Evolutionary conservation across 2,113 vertebrate genomes (phyloP).

Genomic region (Grammomys dolichurus): DNA sequence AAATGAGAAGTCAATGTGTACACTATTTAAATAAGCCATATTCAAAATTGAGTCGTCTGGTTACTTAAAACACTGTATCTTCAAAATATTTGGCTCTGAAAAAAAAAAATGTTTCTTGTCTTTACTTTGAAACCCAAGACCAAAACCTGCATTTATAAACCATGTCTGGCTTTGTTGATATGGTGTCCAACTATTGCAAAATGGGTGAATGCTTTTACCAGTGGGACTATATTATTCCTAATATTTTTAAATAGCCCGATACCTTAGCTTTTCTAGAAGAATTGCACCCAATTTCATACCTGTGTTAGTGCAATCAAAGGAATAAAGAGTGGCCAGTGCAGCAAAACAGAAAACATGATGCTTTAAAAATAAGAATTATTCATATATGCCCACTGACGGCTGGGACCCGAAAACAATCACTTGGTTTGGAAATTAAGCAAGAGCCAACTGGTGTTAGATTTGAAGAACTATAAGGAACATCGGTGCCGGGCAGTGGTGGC

Average conservation of each 20-base stretch:
- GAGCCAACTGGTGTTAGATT: background rate
- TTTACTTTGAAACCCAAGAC: slow-evolving; percentile 30
- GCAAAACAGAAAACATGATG: background rate
- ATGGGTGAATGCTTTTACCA: background rate
- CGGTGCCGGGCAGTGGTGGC: too few species aligned
- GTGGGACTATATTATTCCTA: background rate
- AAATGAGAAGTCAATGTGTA: background rate
- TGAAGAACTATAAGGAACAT: background rate
- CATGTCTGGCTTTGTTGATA: background rate
- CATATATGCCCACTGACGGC: background rate
- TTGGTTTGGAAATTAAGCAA: background rate
- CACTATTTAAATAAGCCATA: background rate
- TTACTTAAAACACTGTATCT: slow-evolving; percentile 12
- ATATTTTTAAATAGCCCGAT: background rate
- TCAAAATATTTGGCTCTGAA: slow-evolving; percentile 5
- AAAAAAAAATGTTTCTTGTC: background rate
- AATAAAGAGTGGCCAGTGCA: background rate
- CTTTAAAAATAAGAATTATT: background rate
- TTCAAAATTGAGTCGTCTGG: background rate
- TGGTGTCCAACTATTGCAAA: background rate
- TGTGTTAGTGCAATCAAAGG: background rate
- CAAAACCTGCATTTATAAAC: background rate
- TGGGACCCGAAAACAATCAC: background rate
- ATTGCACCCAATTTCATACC: background rate
- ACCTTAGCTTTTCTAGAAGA: background rate